Base-by-base conservation (phyloP, 2,888 invertebrate genomes). In the Tenthredo livida region DNA sequence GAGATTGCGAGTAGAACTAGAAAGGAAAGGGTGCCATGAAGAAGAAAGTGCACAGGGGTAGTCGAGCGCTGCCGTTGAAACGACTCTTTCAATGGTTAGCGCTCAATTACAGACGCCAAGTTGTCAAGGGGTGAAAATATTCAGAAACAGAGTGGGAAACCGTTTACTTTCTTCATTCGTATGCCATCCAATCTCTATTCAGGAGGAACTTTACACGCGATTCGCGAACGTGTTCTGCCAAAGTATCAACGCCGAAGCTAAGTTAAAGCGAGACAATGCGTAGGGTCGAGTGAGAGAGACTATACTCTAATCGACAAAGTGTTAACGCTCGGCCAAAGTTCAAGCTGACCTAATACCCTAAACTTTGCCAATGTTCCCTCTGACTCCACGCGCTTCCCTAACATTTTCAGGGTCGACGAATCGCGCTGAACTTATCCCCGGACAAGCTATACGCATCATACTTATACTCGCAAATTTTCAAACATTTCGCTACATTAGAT, bases 171-270 rank as follows among this genome's bases (percentile, higher is more conserved):
- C 67, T 67, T 83, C 67, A 61, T 61, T 58, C 80, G 80, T 61
- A 80, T 73, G 61, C 83, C 67, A 67, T 78, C 85, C 84, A 61
- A 82, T 77, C 85, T 85, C 85, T 87, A 67, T 65, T 83, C 67
- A 65, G 83, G 15, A 80, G 80, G 37, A 80, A 58, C 40, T 80
- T 58, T 61, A 40, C 80, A 61, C 80, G 61, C 80, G 58, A 61
- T 80, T 61, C 40, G 37, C 40, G 78, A 80, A 58, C 58, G 37
- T 80, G 21, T 58, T 47, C 40, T 61, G 17, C 29, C 83, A 10
- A 83, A 50, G 47, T 43, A 47, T 43, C 29, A 77, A 50, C 77
- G 29, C 54, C 17, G 21, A 73, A 73, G 73, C 47, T 47, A 12
- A 73, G 47, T 10, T 40, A n/a, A 37, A 61, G 25, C 37, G 37